phyloP scores from a whole-genome alignment of 2,888 invertebrate species.

The Ectropis crepuscularia region DNA sequence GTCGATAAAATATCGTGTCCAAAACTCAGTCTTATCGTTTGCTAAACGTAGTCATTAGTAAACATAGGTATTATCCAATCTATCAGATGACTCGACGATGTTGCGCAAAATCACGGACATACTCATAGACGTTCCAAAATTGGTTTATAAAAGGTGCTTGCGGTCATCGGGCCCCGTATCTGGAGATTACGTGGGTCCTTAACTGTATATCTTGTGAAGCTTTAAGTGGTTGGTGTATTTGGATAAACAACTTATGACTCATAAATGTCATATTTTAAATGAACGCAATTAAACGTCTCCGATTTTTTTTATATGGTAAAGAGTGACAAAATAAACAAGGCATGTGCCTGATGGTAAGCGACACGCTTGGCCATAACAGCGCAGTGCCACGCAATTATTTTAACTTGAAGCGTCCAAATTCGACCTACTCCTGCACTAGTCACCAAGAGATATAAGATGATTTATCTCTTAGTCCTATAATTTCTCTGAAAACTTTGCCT shows the following conservation, averaged over 20 bases:
- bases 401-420: too few relatives aligned
- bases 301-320: not conserved
- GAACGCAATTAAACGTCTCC: not conserved
- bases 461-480: too few relatives aligned
- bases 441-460: too few relatives aligned
- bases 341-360: too few relatives aligned
- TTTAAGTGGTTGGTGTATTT: slow-evolving; percentile 14
- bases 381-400: too few relatives aligned
- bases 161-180: slow-evolving; percentile 14
- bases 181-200: slow-evolving; percentile 17
- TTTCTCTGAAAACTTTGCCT: too few relatives aligned
- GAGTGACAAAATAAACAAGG: too few relatives aligned
- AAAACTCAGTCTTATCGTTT: too few relatives aligned
- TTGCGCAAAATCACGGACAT: slow-evolving; percentile 15
- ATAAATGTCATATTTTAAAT: not conserved
- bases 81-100: slow-evolving; percentile 4
- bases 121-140: not conserved
- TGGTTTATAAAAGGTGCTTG: slow-evolving; percentile 19
- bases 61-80: slow-evolving; percentile 13
- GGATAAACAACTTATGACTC: slow-evolving; percentile 17
- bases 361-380: too few relatives aligned
- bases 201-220: slow-evolving; percentile 7
- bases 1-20: too few relatives aligned
- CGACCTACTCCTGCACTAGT: too few relatives aligned
- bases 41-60: not conserved